Base-by-base conservation (phyloP, 2,888 invertebrate species). In the Tinea semifulvella region DNA sequence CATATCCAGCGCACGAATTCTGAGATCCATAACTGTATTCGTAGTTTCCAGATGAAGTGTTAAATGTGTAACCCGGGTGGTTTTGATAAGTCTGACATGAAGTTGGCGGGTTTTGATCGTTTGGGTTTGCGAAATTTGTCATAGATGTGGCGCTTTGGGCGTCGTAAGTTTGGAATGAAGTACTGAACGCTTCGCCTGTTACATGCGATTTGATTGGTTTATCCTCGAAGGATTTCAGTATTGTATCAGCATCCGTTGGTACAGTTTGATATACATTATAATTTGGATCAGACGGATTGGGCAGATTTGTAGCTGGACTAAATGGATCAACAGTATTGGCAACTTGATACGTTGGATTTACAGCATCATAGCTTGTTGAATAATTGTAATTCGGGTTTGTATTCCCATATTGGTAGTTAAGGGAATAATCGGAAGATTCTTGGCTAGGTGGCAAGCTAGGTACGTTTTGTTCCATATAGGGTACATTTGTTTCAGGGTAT, bases 1-100 rank as follows among this genome's bases (percentile, higher is more conserved):
- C 58, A 39, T 65, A 63, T 3, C 55, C 57, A 2, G 55, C 50
- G 1, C 73, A 61, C 18, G 56, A 52, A 44, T 79, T 77, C 56
- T 86, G 85, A 47, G 86, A 87, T 0, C 86, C 87, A 43, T 87
- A 86, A 50, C 67, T 83, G 53, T 88, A 88, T 8, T 86, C 84
- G 51, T 85, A 88, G 36, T 56, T 64, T 1, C 87, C 87, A 0
- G 83, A 81, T 1, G 70, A 58, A 1, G 75, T 51, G 55, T 88
- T 86, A 51, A 63, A 88, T 5, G 77, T 75, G 53, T 87, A 88
- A 35, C 86, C 88, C 2, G 87, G 86, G 60, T 88, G 87, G 45
- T 80, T 82, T 54, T 83, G 80, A 49, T 66, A 76, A n/a, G 10
- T 31, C 31, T 31, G 31, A 31, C 14, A 31, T 11, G 19, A 8